Base-by-base conservation (phyloP, 2,888 invertebrate species). In the Sturmia bella region DNA sequence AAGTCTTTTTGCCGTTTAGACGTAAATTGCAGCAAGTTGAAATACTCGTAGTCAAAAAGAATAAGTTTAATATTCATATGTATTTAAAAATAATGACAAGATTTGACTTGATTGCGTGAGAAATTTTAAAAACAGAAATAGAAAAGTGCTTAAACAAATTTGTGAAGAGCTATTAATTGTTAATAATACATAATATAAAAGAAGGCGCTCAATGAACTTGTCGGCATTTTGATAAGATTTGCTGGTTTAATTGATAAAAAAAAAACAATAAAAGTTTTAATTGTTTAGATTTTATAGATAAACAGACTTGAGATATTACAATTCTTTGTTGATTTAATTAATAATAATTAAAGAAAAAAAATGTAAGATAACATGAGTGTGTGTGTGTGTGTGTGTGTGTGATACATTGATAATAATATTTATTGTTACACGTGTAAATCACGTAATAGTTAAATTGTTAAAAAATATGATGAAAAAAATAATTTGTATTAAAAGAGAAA, bases 241-340 rank as follows among this genome's bases (percentile, higher is more conserved):
- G n/a, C 52, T 41, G 61, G 15, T 43, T 73, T 64, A 21, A 24
- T 37, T 39, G 27, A 7, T 74, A 64, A 57, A 48, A 57, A 19
- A 54, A 64, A 43, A 15, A 54, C n/a, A 39, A 13, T 15, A 32
- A 32, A 32, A 32, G 6, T 3, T 32, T 3, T 27, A 43, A 52
- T 54, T 73, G 37, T 63, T 5, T 17, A 63, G 32, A 63, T 48
- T 74, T 45, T 21, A 41, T 27, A 52, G 1, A 15, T 24, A 32
- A 7, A 32, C 27, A 4, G 27, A 4, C 27, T 32, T 32, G 32
- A 1, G 9, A 32, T n/a, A 32, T 32, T 27, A 27, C 6, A 6
- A 9, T 9, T 9, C 9, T 32, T 32, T 32, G 32, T 32, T 32
- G 3, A 32, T 32, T 6, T 32, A 32, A 7, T 32, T n/a, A n/a